Conservation (phyloP, 1,140 invertebrate genomes). For the Telenomus remus region DNA sequence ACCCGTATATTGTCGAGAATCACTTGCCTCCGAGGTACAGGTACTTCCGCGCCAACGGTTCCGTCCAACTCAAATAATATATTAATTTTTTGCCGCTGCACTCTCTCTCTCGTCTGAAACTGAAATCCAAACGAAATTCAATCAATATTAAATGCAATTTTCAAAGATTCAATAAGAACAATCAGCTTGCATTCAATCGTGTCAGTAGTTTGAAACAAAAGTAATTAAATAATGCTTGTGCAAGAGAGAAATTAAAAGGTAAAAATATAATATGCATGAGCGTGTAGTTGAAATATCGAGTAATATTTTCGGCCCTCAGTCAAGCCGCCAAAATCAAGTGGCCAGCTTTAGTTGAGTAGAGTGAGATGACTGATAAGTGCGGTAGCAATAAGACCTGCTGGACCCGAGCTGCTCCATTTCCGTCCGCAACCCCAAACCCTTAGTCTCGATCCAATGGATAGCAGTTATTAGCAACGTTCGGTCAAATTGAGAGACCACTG, state of each 20-base stretch:
- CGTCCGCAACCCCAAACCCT: constrained; percentile 55
- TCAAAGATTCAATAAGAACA: too few species aligned
- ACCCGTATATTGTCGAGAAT: constrained; percentile 54
- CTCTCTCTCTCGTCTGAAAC: not conserved
- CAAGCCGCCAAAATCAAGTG: constrained; percentile 37
- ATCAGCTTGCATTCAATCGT: too few species aligned
- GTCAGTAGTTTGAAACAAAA: not conserved
- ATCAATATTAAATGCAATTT: too few species aligned
- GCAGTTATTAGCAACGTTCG: constrained; percentile 57
- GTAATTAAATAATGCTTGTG: constrained; percentile 7
- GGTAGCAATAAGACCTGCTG: constrained; percentile 50
- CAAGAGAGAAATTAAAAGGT: constrained; percentile 6
- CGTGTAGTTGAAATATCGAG: constrained; percentile 47
- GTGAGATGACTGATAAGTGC: constrained; percentile 30
- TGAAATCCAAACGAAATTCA: too few species aligned
- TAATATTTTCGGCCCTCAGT: constrained; percentile 62
- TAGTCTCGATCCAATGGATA: constrained; percentile 44
- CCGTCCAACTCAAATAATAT: constrained; percentile 21
- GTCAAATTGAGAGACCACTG: constrained; percentile 20
- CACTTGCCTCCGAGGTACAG: constrained; percentile 46
- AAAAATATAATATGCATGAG: constrained; percentile 32
- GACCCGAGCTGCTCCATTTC: constrained; percentile 65
- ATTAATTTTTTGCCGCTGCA: constrained; percentile 23
- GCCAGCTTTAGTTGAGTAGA: constrained; percentile 56
- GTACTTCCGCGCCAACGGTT: constrained; percentile 41